Evolutionary conservation across 2,797 vertebrate species (phyloP).

Genomic region (Mustela erminea): DNA sequence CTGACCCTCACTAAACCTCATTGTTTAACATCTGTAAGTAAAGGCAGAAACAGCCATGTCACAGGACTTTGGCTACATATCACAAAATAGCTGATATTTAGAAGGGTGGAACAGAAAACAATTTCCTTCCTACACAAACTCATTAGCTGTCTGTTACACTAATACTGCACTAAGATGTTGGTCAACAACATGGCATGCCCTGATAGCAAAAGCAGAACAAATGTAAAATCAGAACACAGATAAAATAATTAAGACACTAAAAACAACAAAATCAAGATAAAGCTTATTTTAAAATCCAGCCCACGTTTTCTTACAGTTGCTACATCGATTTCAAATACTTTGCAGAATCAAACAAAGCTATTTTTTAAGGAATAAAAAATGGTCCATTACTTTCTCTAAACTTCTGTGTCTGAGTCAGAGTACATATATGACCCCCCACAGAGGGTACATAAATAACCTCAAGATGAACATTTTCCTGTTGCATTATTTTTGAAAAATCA

Average conservation of each 20-base stretch:
- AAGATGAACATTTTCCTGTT: background rate
- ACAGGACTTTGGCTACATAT: background rate
- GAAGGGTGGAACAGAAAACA: background rate
- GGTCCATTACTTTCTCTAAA: background rate
- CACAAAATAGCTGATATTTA: background rate
- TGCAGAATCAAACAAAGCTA: background rate
- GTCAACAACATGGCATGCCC: background rate
- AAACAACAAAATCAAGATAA: conserved; percentile 46
- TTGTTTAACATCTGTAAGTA: background rate
- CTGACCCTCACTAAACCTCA: background rate
- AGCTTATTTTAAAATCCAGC: background rate
- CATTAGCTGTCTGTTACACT: background rate
- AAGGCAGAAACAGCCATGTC: background rate
- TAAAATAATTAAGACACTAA: conserved; percentile 1
- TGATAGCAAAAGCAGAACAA: conserved; percentile 25
- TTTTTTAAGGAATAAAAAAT: background rate
- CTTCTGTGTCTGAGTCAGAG: background rate
- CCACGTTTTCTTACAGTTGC: background rate
- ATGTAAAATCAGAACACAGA: background rate
- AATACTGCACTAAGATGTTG: background rate
- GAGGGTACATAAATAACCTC: background rate
- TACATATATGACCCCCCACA: background rate
- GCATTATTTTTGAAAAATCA: background rate
- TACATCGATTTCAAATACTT: background rate
- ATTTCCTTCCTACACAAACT: conserved; percentile 14